phyloP scores from a whole-genome alignment of 2,888 invertebrate genomes.

The Drosophila neonasuta region DNA sequence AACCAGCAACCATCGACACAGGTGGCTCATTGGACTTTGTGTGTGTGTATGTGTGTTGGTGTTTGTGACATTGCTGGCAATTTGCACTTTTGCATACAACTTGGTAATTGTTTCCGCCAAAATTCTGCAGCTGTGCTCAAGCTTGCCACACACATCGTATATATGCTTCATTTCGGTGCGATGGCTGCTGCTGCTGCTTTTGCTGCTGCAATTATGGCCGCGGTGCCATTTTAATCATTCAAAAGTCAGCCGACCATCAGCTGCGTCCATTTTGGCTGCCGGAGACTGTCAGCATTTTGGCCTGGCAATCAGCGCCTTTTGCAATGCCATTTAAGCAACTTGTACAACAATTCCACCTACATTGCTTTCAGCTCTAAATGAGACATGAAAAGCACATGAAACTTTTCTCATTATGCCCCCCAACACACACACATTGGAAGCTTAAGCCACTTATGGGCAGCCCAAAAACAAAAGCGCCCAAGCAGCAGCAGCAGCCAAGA shows the following conservation, averaged over 20 bases:
- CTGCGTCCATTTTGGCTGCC: conserved; percentile 8
- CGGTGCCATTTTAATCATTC: conserved; percentile 66
- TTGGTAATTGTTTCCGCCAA: conserved; percentile 75
- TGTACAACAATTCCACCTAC: conserved; percentile 56
- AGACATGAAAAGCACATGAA: conserved; percentile 77
- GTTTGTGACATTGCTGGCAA: conserved; percentile 59
- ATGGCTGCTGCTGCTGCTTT: background rate
- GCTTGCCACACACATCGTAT: too few species aligned
- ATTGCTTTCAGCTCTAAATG: conserved; percentile 69
- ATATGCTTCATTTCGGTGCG: background rate
- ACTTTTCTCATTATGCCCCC: conserved; percentile 81
- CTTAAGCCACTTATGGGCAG: conserved; percentile 56
- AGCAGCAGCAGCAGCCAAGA: conserved; percentile 18
- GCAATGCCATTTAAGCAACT: conserved; percentile 51
- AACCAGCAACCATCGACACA: conserved; percentile 35
- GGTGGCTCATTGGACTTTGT: conserved; percentile 33
- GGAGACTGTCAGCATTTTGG: conserved; percentile 6
- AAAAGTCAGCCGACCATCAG: conserved; percentile 52
- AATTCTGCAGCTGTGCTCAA: conserved; percentile 58
- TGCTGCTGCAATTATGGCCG: conserved; percentile 40
- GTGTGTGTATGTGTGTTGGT: conserved; percentile 2
- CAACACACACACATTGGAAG: conserved; percentile 27
- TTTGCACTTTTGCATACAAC: conserved; percentile 76
- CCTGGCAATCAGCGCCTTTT: conserved; percentile 27
- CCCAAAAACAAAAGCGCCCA: conserved; percentile 46